Conservation (phyloP, 2,888 invertebrate species). For the Eurois occulta region DNA sequence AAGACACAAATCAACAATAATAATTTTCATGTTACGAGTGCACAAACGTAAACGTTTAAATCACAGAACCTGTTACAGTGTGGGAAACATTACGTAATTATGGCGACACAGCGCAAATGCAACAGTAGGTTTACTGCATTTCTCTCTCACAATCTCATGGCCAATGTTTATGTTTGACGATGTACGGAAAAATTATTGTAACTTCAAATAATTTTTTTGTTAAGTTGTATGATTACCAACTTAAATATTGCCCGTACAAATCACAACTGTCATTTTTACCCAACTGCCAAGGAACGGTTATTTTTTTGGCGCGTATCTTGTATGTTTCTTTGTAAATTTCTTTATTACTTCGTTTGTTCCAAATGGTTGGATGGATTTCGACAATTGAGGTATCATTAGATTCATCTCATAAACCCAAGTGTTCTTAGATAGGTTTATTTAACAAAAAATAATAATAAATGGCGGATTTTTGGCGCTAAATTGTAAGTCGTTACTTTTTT, state of each 20-base stretch:
- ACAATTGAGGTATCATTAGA: too few relatives aligned
- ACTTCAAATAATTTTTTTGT: not conserved
- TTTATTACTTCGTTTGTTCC: too few relatives aligned
- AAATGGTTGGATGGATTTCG: too few relatives aligned
- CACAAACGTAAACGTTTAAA: constrained; percentile 59
- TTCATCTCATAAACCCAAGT: too few relatives aligned
- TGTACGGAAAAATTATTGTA: not conserved
- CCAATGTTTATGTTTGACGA: not conserved
- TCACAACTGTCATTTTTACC: not conserved
- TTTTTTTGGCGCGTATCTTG: too few relatives aligned
- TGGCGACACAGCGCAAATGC: constrained; percentile 62
- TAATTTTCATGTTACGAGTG: constrained; percentile 69
- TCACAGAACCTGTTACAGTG: constrained; percentile 68
- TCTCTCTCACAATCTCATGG: constrained; percentile 48
- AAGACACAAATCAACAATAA: constrained; percentile 56
- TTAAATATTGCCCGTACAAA: not conserved
- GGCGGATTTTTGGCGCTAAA: too few relatives aligned
- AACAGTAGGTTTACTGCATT: constrained; percentile 59
- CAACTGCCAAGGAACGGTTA: too few relatives aligned
- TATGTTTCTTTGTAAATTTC: too few relatives aligned
- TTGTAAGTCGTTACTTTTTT: too few relatives aligned
- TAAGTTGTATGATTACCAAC: not conserved
- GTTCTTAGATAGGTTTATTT: too few relatives aligned
- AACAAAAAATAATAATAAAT: too few relatives aligned
- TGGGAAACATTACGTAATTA: constrained; percentile 71